A percentile compares a stretch with the other conserved stretches of the same genome.
Evolutionary conservation across 1,140 invertebrate species (phyloP).

Genomic region (Phocides pigmalion): DNA sequence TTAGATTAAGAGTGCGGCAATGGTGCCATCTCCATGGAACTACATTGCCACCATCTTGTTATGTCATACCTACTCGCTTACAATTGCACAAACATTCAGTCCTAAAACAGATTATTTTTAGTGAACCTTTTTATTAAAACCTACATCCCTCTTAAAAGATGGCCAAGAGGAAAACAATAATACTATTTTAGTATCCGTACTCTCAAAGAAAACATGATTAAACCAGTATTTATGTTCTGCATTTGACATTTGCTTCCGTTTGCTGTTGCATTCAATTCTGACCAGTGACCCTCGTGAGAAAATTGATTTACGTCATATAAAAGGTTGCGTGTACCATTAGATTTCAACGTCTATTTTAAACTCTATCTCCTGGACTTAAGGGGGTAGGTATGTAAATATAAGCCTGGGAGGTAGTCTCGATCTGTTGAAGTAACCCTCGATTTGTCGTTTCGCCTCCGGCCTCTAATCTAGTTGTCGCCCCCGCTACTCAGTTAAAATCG

Average conservation of each 20-base stretch:
- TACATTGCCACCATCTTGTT: too few species aligned
- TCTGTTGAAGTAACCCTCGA: constrained; percentile 63
- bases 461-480: constrained; percentile 76
- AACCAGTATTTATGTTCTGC: constrained; percentile 9
- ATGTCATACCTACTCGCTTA: too few species aligned
- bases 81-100: too few species aligned
- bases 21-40: too few species aligned
- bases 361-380: constrained; percentile 24
- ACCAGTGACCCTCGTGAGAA: constrained; percentile 41
- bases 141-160: too few species aligned
- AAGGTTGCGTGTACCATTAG: constrained; percentile 19
- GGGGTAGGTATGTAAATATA: constrained; percentile 35
- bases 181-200: neutral
- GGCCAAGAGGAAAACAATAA: too few species aligned
- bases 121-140: too few species aligned
- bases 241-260: constrained; percentile 39
- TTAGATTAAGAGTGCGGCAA: too few species aligned
- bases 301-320: constrained; percentile 41
- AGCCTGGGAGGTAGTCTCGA: constrained; percentile 46
- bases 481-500: constrained; percentile 78
- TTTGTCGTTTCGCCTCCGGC: constrained; percentile 64
- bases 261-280: constrained; percentile 39
- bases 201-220: neutral
- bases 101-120: too few species aligned
- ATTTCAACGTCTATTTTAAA: constrained; percentile 17